Base-by-base conservation (phyloP, 2,888 invertebrate species). In the Leucoma salicis region DNA sequence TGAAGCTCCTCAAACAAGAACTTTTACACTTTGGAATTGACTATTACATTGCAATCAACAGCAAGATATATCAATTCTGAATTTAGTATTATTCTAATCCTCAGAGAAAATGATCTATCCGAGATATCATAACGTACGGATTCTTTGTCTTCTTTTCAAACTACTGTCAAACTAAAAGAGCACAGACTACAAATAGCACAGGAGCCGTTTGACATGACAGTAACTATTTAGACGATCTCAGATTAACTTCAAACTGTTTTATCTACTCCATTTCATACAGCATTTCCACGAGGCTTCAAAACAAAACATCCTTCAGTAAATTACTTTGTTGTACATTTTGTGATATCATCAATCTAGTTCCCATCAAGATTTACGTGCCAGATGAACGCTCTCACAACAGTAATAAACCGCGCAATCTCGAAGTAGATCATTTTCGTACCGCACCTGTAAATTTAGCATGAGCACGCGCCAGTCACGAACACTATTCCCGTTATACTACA, bases 381-480 rank as follows among this genome's bases (percentile, higher is more conserved):
- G 69, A 70, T 66, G 63, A 32, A 70, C 61, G 59, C 57, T 15
- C 14, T 70, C 61, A 66, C 46, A 41, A 50, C 39, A 43, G 68
- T 53, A 66, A 66, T 70, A 76, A 70, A 66, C 60, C 50, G 46
- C 31, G 6, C 29, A 56, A 72, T 77, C 71, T 56, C 43, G 48
- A 46, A 54, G 65, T 73, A 70, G 71, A 66, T 59, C 61, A 67
- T 58, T 67, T 67, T 70, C 65, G 67, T 70, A 70, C 47, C 55
- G 69, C 78, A 78, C 77, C 74, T 78, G 76, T 74, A 72, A 70
- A 69, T 65, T 70, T 64, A 43, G 59, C 63, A 57, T 43, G 67
- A 55, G 69, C 74, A 72, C 72, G 71, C 72, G 69, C 57, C 64
- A 52, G 55, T 70, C 71, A 70, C 72, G 71, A 75, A 53, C 49